Base-by-base conservation (phyloP, 2,888 invertebrate species). In the Blera fallax region DNA sequence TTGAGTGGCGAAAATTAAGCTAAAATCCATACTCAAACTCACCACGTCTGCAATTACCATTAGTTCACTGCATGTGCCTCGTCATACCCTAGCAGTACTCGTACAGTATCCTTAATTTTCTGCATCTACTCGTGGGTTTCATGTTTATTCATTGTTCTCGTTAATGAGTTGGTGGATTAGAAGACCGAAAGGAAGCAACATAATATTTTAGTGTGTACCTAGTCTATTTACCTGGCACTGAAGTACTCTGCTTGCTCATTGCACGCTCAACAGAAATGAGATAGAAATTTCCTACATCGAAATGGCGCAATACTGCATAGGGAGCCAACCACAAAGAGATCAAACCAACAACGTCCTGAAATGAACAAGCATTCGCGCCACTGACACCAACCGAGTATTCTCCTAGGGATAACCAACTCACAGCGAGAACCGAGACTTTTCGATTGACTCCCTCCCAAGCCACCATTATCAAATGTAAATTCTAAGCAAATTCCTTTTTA, bases 401-500 rank as follows among this genome's bases (percentile, higher is more conserved):
- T 24, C 24, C 2, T 24, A 2, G 24, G 18, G 3, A 45, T 16
- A 45, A 45, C 14, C n/a, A 14, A 3, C 40, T 40, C 24, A 18
- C 10, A n/a, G 50, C n/a, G 50, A 27, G 24, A 27, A n/a, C 24
- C 50, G 0, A 21, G 21, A 48, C 16, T 24, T 48, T 16, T 48
- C 48, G 50, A 50, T 50, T 50, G 27, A 54, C 54, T 32, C 32
- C 16, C 21, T 6, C 52, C 0, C 7, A 27, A 6, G 21, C 24
- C 50, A 50, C 54, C 32, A 37, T 43, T 50, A 58, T 43, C 58
- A 58, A 65, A 80, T 79, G 72, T 48, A 72, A 79, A 69, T 60
- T 69, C 29, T 67, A 52, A 77, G 40, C 60, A 60, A 69, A 79
- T 79, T 80, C 65, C 73, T 80, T 58, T 80, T 65, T 65, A 48